Base-by-base conservation (phyloP, 2,888 invertebrate species). In the Corbicula japonica region DNA sequence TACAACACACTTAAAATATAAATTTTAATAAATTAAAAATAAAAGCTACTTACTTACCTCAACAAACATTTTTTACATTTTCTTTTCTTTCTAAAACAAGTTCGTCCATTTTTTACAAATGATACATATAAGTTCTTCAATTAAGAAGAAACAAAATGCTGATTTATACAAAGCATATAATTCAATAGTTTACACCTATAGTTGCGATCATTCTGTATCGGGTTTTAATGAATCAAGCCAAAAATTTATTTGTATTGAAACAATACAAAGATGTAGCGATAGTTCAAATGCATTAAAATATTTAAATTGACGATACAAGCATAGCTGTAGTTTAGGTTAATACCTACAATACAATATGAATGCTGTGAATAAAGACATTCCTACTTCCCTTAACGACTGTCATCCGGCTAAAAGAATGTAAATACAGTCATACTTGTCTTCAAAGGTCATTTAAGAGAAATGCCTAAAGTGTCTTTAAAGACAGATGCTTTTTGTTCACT, bases 241-340 rank as follows among this genome's bases (percentile, higher is more conserved):
- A 50, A 23, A 18, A 44, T 23, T 32, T 30, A 62, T 38, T 62
- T 62, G 46, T 69, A 58, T 44, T 58, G 61, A 38, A 50, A 61
- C 26, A 70, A 70, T 60, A 60, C 28, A 38, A 23, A 61, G 70
- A 70, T 70, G 70, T n/a, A 52, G 61, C 32, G 70, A 70, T 70
- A 70, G 35, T 41, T 52, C 21, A 66, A 54, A 35, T 66, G 54
- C 66, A 66, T 66, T 30, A 34, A 35, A 54, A 52, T 54, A n/a
- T 38, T 54, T 38, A 38, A 54, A 54, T 66, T 41, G 54, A 54
- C 66, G 38, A 54, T 66, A 66, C n/a, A n/a, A n/a, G n/a, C n/a
- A n/a, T n/a, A n/a, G n/a, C n/a, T n/a, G n/a, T n/a, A n/a, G n/a
- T n/a, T n/a, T n/a, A n/a, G n/a, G n/a, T n/a, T n/a, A n/a, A n/a